Conservation (phyloP, 2,888 invertebrate genomes). For the Trissonchulus latispiculum region DNA sequence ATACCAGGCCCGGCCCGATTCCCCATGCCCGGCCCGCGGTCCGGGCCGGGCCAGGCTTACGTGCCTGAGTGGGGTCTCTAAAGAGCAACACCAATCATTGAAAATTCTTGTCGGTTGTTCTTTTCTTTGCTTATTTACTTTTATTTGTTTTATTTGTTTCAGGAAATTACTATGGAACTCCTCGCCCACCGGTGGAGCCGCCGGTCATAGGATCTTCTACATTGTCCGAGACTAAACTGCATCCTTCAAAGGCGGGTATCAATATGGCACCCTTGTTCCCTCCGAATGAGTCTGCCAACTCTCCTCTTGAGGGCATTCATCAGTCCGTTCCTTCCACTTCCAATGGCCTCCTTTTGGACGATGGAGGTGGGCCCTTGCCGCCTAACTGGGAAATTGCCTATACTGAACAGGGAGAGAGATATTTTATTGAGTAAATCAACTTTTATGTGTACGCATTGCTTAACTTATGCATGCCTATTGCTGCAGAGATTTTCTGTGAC, state of each 20-base stretch:
- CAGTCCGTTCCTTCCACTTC: neutral
- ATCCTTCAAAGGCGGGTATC: neutral
- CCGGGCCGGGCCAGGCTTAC: too few species aligned
- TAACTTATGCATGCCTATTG: too few species aligned
- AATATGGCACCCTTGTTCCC: slow-evolving; percentile 14
- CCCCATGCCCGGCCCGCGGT: too few species aligned
- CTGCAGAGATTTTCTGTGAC: too few species aligned
- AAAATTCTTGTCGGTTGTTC: too few species aligned
- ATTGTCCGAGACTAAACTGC: neutral
- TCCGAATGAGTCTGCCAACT: neutral
- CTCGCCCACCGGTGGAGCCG: slow-evolving; percentile 47
- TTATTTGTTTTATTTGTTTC: too few species aligned
- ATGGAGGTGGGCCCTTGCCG: slow-evolving; percentile 69
- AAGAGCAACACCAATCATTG: too few species aligned
- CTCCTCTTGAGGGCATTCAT: neutral
- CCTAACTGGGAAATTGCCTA: slow-evolving; percentile 95
- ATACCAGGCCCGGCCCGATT: too few species aligned
- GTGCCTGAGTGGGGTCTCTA: too few species aligned
- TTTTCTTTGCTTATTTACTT: too few species aligned
- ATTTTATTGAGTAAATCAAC: slow-evolving; percentile 79
- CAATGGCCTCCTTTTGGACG: slow-evolving; percentile 25
- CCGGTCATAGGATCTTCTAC: neutral
- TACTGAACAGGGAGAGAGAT: slow-evolving; percentile 89
- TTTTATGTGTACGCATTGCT: too few species aligned
- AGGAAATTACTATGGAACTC: slow-evolving; percentile 57